Conservation (phyloP, 2,888 invertebrate species). For the Drosophila tanythrix region DNA sequence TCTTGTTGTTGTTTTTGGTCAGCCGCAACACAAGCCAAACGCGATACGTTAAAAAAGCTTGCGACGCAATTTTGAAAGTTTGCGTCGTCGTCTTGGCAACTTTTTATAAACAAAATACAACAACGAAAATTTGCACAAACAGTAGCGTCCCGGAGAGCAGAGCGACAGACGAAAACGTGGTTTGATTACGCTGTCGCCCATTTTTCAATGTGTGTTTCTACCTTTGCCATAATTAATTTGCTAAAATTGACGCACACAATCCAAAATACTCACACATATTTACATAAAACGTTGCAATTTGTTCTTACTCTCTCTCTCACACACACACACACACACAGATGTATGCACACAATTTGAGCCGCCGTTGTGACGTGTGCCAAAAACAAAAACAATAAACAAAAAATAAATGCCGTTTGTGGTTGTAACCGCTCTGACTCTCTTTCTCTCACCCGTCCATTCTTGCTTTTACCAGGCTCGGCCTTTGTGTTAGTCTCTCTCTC, state of each 20-base stretch:
- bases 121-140: conserved; percentile 46
- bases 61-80: conserved; percentile 78
- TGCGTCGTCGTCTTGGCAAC: conserved; percentile 73
- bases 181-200: conserved; percentile 35
- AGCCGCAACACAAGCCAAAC: conserved; percentile 27
- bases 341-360: conserved; percentile 31
- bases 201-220: conserved; percentile 14
- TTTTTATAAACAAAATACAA: conserved; percentile 63
- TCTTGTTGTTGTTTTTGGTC: conserved; percentile 22
- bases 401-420: conserved; percentile 25
- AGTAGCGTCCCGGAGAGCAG: conserved; percentile 42
- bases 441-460: conserved; percentile 1
- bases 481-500: conserved; percentile 9
- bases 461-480: neutral
- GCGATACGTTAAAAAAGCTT: conserved; percentile 50
- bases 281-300: conserved; percentile 34
- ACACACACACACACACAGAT: conserved; percentile 7
- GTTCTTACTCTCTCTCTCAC: neutral
- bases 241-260: conserved; percentile 38
- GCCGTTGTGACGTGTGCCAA: conserved; percentile 57
- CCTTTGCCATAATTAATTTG: conserved; percentile 68
- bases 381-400: conserved; percentile 18
- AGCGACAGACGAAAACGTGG: conserved; percentile 45
- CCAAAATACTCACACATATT: neutral
- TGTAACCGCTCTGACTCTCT: conserved; percentile 1